These are phyloP conservation scores for Chloroceryle inda DNA, from an alignment of 2,797 vertebrate species.

Conservation along the genomic window DNA sequence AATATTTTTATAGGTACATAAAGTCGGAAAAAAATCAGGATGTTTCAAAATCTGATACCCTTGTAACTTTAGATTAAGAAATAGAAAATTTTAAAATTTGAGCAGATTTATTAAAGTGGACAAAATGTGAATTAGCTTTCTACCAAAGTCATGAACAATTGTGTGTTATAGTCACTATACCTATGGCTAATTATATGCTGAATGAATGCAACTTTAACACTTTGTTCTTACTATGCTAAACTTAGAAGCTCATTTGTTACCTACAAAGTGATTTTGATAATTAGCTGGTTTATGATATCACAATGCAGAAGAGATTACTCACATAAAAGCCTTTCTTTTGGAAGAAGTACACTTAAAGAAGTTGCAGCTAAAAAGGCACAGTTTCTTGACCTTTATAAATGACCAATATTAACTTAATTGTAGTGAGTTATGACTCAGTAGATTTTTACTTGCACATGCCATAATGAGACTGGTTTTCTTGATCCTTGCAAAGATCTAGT, in stretches of 20 bases:
- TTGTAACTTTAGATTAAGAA: neutral
- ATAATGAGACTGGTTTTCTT: neutral
- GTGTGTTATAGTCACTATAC: rapidly evolving
- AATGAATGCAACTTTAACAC: neutral
- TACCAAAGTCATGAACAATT: neutral
- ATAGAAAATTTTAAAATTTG: neutral
- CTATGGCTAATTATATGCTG: neutral
- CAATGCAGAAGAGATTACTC: neutral
- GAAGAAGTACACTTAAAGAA: neutral
- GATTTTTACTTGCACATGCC: rapidly evolving
- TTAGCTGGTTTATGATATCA: neutral
- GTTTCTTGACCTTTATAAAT: neutral
- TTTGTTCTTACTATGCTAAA: neutral
- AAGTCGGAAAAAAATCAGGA: neutral
- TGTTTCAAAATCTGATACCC: neutral
- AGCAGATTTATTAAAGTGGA: neutral
- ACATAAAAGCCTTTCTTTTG: neutral
- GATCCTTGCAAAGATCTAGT: neutral
- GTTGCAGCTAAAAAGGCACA: neutral
- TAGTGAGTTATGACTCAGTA: neutral
- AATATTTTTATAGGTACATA: neutral
- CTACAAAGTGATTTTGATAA: neutral
- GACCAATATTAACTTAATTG: neutral
- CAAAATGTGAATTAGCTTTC: neutral
- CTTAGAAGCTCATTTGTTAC: neutral